A percentile compares a stretch with the other conserved stretches of the same genome.
phyloP scores from a whole-genome alignment of 2,113 vertebrate species.

The Eulemur rufifrons region DNA sequence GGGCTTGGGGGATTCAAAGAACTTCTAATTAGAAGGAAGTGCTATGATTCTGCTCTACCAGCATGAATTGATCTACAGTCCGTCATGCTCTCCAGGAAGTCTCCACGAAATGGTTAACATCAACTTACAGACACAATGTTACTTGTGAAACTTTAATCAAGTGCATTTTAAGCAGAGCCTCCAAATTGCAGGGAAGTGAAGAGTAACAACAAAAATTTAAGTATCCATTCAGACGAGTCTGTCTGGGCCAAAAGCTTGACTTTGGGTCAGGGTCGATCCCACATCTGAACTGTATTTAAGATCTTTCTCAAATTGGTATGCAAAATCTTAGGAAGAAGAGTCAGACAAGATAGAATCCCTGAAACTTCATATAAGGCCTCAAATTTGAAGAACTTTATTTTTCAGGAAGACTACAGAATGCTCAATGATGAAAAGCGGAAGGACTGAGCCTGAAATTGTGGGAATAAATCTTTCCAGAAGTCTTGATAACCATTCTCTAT shows the following conservation, averaged over 20 bases:
- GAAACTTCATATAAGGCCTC: neutral
- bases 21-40: neutral
- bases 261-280: neutral
- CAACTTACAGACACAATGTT: neutral
- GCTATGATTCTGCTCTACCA: neutral
- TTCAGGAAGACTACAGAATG: neutral
- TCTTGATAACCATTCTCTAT: neutral
- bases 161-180: neutral
- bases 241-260: neutral
- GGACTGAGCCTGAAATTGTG: neutral
- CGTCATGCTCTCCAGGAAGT: neutral
- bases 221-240: neutral
- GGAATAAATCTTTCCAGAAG: neutral
- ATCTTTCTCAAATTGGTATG: neutral
- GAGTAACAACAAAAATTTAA: conserved; percentile 11
- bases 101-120: neutral
- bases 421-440: neutral
- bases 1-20: neutral
- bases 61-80: neutral
- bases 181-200: neutral
- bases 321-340: neutral
- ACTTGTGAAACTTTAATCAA: conserved; percentile 17
- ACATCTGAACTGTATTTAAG: neutral
- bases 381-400: neutral
- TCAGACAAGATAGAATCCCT: neutral